Conservation (phyloP, 2,888 invertebrate species). For the Entomobrya multifasciata region DNA sequence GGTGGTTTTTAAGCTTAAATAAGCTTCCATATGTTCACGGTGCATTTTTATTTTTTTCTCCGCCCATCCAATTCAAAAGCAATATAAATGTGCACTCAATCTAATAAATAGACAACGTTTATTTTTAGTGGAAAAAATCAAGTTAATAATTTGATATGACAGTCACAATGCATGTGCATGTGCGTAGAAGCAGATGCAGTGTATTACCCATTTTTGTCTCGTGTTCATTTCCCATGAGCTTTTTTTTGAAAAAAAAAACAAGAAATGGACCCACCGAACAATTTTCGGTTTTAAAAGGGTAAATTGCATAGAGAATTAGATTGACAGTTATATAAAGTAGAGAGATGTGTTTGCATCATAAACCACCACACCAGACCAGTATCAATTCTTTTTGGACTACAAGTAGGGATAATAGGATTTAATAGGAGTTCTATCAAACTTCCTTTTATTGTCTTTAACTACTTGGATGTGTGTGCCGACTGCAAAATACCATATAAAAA, state of each 20-base stretch:
- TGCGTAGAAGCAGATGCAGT: background rate
- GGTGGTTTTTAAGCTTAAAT: slow-evolving; percentile 14
- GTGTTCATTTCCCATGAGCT: slow-evolving; percentile 43
- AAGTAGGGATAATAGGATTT: slow-evolving; percentile 37
- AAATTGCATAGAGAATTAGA: background rate
- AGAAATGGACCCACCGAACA: background rate
- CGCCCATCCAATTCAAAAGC: background rate
- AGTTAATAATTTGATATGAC: slow-evolving; percentile 30
- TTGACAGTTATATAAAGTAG: background rate
- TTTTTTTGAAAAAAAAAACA: background rate
- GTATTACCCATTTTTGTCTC: slow-evolving; percentile 29
- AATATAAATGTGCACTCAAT: no score
- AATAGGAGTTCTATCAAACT: slow-evolving; percentile 11
- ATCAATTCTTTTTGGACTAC: slow-evolving; percentile 8
- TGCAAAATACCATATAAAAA: background rate
- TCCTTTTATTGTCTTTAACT: background rate
- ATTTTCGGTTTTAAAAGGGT: background rate
- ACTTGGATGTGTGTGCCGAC: background rate
- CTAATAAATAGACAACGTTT: no score
- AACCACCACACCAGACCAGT: background rate
- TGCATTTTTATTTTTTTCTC: background rate
- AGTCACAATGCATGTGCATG: background rate
- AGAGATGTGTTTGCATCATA: no score
- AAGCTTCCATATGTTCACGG: slow-evolving; percentile 10
- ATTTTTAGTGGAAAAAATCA: slow-evolving; percentile 5